Base-by-base conservation (phyloP, 2,797 vertebrate genomes). In the Varecia variegata region DNA sequence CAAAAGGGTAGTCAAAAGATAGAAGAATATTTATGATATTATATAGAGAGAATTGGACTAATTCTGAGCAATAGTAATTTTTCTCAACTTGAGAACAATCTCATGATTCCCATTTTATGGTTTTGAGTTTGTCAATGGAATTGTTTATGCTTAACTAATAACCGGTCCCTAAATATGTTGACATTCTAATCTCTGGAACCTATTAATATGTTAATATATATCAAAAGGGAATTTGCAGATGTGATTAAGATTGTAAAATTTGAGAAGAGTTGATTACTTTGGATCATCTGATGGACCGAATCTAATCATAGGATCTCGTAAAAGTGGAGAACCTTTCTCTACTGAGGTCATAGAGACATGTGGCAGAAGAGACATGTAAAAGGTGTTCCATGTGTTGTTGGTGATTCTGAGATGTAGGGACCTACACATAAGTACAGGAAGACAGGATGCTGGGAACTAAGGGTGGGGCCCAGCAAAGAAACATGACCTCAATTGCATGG, bases 31-130 rank as follows among this genome's bases (percentile, higher is more conserved):
- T 6, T 50, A 14, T 54, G 10, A 50, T 58, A 3, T 71, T 71
- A 68, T 45, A 32, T 1, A 54, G 0, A 30, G 7, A 52, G 4
- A 27, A 58, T 1, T 74, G 17, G 8, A 80, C 0, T 60, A 60
- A 91, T 50, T 94, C 62, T 65, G 13, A 83, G 2, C 65, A 7
- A 52, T 13, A 15, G 11, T 56, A 40, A 71, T 18, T 74, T 67
- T 45, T 68, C 45, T 80, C 91, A 45, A 32, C 18, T 23, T 88
- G 45, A 92, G 43, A 73, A 77, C 92, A 67, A 50, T 14, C 9
- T 82, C 23, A 21, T 7, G 15, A 1, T 73, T 79, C 11, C 13
- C 40, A 56, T 62, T 82, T 80, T 86, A 40, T 15, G 7, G 6
- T 35, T 95, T 93, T 92, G 18, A 71, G 43, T 5, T 62, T 45